Percentiles rank a stretch among this genome's conserved stretches.
phyloP scores from a whole-genome alignment of 2,797 vertebrate genomes.

The Sebastes hopkinsi region DNA sequence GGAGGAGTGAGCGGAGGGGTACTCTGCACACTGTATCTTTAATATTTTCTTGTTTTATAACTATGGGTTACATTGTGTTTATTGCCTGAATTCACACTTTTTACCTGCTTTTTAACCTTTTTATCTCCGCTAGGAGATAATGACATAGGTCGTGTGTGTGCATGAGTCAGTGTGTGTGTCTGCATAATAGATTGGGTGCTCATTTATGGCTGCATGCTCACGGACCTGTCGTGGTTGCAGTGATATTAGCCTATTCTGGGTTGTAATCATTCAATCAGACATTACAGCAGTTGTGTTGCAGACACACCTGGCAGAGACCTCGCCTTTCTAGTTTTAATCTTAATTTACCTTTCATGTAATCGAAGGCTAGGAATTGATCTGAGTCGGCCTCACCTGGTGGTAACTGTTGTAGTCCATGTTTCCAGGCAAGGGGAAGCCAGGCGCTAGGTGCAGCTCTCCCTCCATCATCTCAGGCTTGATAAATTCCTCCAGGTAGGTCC shows the following conservation, averaged over 20 bases:
- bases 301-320: not conserved
- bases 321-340: not conserved
- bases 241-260: not conserved
- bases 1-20: too few relatives aligned
- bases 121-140: not conserved
- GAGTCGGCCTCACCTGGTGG: conserved; percentile 85
- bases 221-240: too few relatives aligned
- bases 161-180: not conserved
- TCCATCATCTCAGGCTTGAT: conserved; percentile 94
- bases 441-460: conserved; percentile 88
- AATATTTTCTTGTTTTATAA: not conserved
- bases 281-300: not conserved
- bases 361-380: too few relatives aligned
- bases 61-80: not conserved
- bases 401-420: conserved; percentile 92
- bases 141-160: not conserved
- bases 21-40: too few relatives aligned
- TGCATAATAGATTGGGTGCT: too few relatives aligned
- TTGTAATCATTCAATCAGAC: not conserved
- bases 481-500: conserved; percentile 92
- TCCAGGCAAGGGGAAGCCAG: conserved; percentile 89
- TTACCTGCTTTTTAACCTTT: not conserved
- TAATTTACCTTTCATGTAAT: not conserved
- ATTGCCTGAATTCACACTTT: not conserved
- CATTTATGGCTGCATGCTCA: too few relatives aligned